phyloP scores from a whole-genome alignment of 2,113 vertebrate genomes.

The Malurus cyaneus region DNA sequence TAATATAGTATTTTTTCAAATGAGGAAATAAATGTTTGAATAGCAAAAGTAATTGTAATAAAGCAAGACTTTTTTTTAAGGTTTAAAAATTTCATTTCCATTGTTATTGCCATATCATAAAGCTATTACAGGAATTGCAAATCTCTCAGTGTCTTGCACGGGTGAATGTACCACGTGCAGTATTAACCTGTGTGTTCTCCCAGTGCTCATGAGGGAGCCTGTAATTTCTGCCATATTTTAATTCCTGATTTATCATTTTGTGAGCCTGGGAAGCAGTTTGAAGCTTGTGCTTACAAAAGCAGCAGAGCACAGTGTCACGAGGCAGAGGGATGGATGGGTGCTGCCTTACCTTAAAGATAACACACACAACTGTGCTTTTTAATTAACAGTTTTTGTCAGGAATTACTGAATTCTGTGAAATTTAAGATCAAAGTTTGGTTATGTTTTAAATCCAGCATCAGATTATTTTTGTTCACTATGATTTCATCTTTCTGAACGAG shows the following conservation, averaged over 20 bases:
- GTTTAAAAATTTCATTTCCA: not conserved
- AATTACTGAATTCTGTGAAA: not conserved
- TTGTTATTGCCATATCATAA: not conserved
- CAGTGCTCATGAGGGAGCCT: not conserved
- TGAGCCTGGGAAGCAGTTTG: not conserved
- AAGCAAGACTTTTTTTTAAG: not conserved
- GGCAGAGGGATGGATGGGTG: not conserved
- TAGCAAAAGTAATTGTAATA: constrained; percentile 4
- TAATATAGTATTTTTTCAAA: constrained; percentile 7
- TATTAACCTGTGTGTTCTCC: not conserved
- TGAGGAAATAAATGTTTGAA: not conserved
- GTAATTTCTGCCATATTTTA: not conserved
- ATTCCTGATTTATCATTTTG: not conserved
- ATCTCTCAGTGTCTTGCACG: not conserved
- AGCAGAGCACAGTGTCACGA: not conserved
- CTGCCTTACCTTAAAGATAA: not conserved
- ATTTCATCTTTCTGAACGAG: not conserved
- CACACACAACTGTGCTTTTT: not conserved
- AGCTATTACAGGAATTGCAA: not conserved
- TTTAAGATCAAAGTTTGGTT: not conserved
- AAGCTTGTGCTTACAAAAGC: not conserved
- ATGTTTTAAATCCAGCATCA: not conserved
- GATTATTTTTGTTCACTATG: not conserved
- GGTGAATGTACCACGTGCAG: not conserved
- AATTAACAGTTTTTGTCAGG: not conserved